phyloP scores from a whole-genome alignment of 2,888 invertebrate genomes.

The Parascotia fuliginaria region DNA sequence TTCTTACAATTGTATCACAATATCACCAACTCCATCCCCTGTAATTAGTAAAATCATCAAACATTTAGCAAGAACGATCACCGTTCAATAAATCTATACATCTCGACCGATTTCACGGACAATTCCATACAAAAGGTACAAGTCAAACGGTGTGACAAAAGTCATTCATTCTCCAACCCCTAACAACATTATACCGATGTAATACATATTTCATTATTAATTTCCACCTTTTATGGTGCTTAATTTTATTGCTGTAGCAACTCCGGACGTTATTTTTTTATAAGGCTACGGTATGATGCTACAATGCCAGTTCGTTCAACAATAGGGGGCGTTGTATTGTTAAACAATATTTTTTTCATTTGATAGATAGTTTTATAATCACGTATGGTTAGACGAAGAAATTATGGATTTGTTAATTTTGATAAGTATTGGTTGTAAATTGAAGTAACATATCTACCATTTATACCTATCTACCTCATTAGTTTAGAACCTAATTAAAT shows the following conservation, averaged over 20 bases:
- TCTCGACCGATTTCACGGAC: constrained; percentile 81
- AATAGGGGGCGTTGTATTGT: constrained; percentile 85
- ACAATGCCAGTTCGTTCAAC: constrained; percentile 66
- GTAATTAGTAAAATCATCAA: constrained; percentile 72
- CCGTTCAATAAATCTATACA: constrained; percentile 66
- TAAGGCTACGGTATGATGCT: constrained; percentile 50
- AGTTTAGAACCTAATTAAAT: too few species aligned
- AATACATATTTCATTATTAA: constrained; percentile 86
- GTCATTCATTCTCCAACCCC: constrained; percentile 70
- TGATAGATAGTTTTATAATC: constrained; percentile 54
- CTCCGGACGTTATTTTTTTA: constrained; percentile 68
- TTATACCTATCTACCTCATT: too few species aligned
- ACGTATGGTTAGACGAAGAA: constrained; percentile 53
- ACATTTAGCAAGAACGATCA: constrained; percentile 48
- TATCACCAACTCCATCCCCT: constrained; percentile 44
- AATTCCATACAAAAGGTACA: constrained; percentile 75
- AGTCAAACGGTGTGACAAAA: constrained; percentile 80
- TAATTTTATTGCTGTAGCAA: constrained; percentile 79
- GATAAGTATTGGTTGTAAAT: neutral
- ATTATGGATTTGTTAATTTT: neutral
- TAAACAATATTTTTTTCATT: constrained; percentile 74
- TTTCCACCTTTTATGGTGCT: constrained; percentile 80
- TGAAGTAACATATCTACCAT: too few species aligned
- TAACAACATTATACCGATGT: constrained; percentile 85
- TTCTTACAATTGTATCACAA: constrained; percentile 12